Conservation (phyloP, 2,888 invertebrate genomes). For the Conchocele bisecta region DNA sequence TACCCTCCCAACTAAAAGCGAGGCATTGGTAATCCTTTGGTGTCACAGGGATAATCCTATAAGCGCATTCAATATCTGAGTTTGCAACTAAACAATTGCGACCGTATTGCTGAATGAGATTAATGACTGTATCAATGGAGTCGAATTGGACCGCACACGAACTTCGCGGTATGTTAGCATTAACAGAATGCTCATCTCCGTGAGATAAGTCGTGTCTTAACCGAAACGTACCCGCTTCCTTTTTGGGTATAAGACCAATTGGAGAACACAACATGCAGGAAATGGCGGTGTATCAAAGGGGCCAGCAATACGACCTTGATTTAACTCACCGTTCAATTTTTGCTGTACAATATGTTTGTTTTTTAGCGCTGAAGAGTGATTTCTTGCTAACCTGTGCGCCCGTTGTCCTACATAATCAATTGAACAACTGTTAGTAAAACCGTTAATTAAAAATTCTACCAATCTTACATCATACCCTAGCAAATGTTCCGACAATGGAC, state of each 20-base stretch:
- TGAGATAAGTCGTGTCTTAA: constrained; percentile 39
- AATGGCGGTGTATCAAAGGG: constrained; percentile 30
- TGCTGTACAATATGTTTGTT: constrained; percentile 5
- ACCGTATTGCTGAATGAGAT: constrained; percentile 19
- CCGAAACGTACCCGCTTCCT: constrained; percentile 16
- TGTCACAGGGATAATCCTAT: constrained; percentile 24
- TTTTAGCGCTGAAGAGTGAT: constrained; percentile 15
- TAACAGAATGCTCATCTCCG: constrained; percentile 16
- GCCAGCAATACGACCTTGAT: constrained; percentile 8
- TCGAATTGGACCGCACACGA: constrained; percentile 29
- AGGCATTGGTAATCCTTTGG: constrained; percentile 24
- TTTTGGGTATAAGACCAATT: constrained; percentile 29
- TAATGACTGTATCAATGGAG: constrained; percentile 21
- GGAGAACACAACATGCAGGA: constrained; percentile 26
- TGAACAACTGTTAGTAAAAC: no score
- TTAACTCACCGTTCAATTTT: constrained; percentile 14
- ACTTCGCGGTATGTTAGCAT: constrained; percentile 17
- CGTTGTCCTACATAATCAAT: no score
- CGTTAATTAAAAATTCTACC: no score
- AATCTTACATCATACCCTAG: no score
- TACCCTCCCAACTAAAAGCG: constrained; percentile 12
- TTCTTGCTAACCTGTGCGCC: no score
- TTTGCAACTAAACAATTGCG: constrained; percentile 24
- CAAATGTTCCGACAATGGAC: no score
- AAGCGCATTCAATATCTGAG: constrained; percentile 39